phyloP scores from a whole-genome alignment of 2,113 vertebrate species.

The Egretta garzetta region DNA sequence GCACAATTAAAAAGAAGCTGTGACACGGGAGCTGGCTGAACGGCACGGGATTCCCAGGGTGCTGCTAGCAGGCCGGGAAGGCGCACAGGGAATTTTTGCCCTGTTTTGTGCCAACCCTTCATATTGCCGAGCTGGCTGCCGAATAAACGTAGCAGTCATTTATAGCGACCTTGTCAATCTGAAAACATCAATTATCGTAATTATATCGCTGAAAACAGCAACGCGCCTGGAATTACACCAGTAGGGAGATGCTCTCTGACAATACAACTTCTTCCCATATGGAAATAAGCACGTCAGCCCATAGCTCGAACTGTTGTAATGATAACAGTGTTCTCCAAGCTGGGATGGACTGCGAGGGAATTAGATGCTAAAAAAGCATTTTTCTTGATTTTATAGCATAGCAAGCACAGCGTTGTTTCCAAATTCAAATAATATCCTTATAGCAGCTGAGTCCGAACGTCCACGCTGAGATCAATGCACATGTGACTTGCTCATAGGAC shows the following conservation, averaged over 20 bases:
- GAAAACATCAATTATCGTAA: not conserved
- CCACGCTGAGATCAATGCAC: not conserved
- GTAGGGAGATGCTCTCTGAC: not conserved
- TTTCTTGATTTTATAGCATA: not conserved
- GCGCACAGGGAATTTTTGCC: not conserved
- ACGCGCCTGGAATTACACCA: not conserved
- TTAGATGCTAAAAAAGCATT: not conserved
- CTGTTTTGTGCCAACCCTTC: not conserved
- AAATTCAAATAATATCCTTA: not conserved
- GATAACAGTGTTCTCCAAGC: not conserved
- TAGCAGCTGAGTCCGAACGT: not conserved
- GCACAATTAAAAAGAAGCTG: not conserved
- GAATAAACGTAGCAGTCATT: not conserved
- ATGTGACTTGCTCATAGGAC: accelerated
- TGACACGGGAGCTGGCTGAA: not conserved
- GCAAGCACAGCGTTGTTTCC: not conserved
- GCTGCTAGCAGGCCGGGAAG: not conserved
- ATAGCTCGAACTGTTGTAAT: not conserved
- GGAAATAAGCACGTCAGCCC: not conserved
- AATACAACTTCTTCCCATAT: not conserved
- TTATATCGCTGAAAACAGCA: not conserved
- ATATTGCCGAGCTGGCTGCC: not conserved
- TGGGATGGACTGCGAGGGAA: not conserved
- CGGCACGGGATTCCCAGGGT: not conserved
- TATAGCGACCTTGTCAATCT: not conserved